Evolutionary conservation across 2,888 invertebrate species (phyloP).

Genomic region (Caenorhabditis becei): DNA sequence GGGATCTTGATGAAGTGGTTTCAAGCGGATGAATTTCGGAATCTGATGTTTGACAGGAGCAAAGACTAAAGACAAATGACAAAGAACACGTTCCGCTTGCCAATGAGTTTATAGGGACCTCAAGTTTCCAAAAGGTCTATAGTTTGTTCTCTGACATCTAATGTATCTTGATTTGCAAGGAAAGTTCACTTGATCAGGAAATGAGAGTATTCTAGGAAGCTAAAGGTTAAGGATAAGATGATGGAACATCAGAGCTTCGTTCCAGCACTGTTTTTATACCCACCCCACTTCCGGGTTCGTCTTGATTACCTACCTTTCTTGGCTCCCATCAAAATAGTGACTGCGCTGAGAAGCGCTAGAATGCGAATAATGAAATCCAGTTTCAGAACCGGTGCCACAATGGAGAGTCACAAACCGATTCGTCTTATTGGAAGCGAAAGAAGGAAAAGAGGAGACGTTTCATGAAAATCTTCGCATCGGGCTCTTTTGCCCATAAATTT

Average conservation of each 20-base stretch:
- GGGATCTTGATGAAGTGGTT: constrained; percentile 41
- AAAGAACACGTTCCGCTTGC: not conserved
- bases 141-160: no score
- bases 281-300: not conserved
- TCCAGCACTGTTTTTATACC: not conserved
- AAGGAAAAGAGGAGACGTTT: constrained; percentile 44
- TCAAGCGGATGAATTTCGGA: not conserved
- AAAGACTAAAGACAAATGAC: constrained; percentile 4
- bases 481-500: constrained; percentile 16
- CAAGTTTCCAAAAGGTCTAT: no score
- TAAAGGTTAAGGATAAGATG: not conserved
- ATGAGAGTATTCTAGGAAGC: not conserved
- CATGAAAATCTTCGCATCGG: constrained; percentile 40
- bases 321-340: constrained; percentile 29
- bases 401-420: constrained; percentile 31
- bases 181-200: not conserved
- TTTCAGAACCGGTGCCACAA: constrained; percentile 13
- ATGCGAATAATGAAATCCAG: constrained; percentile 21
- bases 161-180: no score
- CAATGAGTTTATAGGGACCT: no score
- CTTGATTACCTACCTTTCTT: constrained; percentile 30
- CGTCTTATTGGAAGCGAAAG: not conserved
- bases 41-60: not conserved
- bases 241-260: no score
- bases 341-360: constrained; percentile 17